These are phyloP conservation scores for Enteromius trimaculatus DNA, from an alignment of 2,797 vertebrate genomes.

Conservation along the genomic window DNA sequence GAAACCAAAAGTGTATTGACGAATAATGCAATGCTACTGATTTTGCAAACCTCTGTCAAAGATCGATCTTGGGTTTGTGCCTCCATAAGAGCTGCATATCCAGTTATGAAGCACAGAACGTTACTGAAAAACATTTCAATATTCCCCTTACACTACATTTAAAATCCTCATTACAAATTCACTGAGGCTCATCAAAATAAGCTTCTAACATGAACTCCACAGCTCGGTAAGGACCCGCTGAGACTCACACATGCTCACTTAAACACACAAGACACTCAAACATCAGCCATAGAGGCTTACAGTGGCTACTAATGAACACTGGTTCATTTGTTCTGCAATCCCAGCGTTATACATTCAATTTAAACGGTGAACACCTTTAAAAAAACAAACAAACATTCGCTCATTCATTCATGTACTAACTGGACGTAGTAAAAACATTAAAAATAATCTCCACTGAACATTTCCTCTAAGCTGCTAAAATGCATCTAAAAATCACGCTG, in stretches of 20 bases:
- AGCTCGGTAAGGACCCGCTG: not conserved
- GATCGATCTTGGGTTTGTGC: not conserved
- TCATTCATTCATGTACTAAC: not conserved
- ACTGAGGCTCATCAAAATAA: not conserved
- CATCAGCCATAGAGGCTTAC: not conserved
- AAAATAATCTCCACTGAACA: conserved; percentile 3
- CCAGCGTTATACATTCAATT: conserved; percentile 16
- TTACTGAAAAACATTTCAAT: not conserved
- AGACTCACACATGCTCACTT: not conserved
- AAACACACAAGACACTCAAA: not conserved
- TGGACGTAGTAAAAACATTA: not conserved
- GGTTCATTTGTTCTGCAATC: not conserved
- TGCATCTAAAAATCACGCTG: conserved; percentile 18
- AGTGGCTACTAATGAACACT: conserved; percentile 6
- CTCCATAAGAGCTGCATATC: conserved; percentile 12
- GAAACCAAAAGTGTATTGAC: not conserved
- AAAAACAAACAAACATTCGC: not conserved
- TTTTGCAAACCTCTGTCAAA: not conserved
- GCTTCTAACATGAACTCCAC: not conserved
- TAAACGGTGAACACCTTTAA: not conserved
- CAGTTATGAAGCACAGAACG: not conserved
- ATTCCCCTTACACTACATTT: conserved; percentile 7
- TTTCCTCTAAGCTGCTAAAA: conserved; percentile 28
- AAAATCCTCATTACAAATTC: conserved; percentile 1
- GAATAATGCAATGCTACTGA: not conserved